A percentile compares a stretch with the other conserved stretches of the same genome.
These are phyloP conservation scores for Ptychodera flava DNA, from an alignment of 35 echinoderm and acorn worm genomes.

Conservation along the genomic window DNA sequence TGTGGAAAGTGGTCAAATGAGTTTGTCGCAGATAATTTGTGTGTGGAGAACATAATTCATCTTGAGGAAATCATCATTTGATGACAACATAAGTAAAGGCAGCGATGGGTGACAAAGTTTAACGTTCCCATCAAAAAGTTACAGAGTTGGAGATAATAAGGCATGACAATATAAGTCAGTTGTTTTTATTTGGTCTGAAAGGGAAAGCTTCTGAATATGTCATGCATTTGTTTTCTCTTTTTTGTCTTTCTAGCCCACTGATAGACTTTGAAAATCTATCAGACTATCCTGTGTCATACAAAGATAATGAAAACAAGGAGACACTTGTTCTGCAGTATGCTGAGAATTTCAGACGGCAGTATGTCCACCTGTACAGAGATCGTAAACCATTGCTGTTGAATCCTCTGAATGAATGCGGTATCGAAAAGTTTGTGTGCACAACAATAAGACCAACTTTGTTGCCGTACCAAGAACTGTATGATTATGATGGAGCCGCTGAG, in stretches of 20 bases:
- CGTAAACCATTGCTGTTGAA: conserved; percentile 79
- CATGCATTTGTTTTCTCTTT: no score
- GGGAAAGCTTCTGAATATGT: no score
- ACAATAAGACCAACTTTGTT: conserved; percentile 79
- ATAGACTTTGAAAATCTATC: conserved; percentile 13
- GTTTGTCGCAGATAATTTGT: no score
- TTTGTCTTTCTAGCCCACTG: not conserved
- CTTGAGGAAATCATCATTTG: no score
- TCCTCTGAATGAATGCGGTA: conserved; percentile 79
- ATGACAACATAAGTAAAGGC: no score
- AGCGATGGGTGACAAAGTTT: no score
- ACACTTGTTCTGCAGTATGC: conserved; percentile 86
- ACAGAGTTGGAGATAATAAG: no score
- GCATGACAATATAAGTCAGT: no score
- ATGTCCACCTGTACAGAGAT: conserved; percentile 91
- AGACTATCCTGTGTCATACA: conserved; percentile 66
- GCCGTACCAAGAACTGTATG: conserved; percentile 74
- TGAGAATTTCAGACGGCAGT: conserved; percentile 95
- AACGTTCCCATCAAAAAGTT: no score
- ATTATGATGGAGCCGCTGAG: conserved; percentile 91
- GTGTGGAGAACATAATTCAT: no score
- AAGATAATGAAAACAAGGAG: conserved; percentile 82
- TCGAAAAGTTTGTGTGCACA: conserved; percentile 96
- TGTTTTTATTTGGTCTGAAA: no score
- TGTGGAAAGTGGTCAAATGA: no score